Base-by-base conservation (phyloP, 2,797 vertebrate species). In the Alosa sapidissima region DNA sequence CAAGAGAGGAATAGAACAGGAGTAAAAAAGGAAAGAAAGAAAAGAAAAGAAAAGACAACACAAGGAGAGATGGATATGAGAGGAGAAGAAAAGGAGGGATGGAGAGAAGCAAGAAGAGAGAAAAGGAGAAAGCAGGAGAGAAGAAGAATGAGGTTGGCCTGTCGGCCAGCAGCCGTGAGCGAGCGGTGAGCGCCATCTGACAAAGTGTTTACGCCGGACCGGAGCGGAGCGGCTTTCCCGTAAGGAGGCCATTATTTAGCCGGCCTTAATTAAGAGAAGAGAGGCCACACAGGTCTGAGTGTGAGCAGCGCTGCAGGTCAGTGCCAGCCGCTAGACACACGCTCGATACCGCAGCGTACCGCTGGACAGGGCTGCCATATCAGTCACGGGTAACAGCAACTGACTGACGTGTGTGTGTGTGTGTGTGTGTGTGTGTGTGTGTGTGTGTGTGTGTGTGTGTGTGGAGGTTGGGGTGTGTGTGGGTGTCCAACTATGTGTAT, bases 181-280 rank as follows among this genome's bases (percentile, higher is more conserved):
- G 51, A 13, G 51, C 8, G 51, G 51, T 49, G 48, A 49, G 48
- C 48, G 48, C 54, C 16, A 55, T 19, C 16, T 21, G 16, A 55
- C 54, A 55, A 19, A 55, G 54, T 55, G 54, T 55, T 52, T 52
- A 52, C 51, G 51, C 51, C 51, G 55, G 55, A 13, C 10, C 51
- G 51, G 51, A 14, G 11, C 51, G 55, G 55, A 14, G 51, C 51
- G 51, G 51, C 51, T 52, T 93, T 94, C 91, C 92, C 88, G 91
- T 92, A 93, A 93, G 83, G 86, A 88, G 75, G 88, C 90, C 93
- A 93, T 95, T 91, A 94, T 90, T 95, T 94, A 93, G 93, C 90
- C 86, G 81, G 81, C 91, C 90, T 93, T 94, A 95, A 95, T 95
- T 95, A 94, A 92, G 92, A 94, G 91, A 62, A 95, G 94, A 92